Base-by-base conservation (phyloP, 2,113 vertebrate species). In the Glaucomys volans region DNA sequence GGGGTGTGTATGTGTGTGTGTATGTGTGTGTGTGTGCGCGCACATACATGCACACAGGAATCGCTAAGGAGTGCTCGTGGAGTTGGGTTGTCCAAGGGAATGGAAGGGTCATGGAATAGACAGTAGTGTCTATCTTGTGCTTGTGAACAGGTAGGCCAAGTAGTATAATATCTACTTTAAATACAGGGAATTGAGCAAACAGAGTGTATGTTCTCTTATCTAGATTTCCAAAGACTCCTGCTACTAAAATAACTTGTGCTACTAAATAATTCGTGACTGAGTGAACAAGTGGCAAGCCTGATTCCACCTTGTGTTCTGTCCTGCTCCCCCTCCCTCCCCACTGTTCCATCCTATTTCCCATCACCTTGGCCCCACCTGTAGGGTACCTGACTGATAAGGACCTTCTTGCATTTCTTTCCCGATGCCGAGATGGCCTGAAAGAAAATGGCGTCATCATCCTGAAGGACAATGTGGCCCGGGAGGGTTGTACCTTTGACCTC, bases 331-430 rank as follows among this genome's bases (percentile, higher is more conserved):
- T 93, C 9, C 69, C 40, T 37, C 16, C 18, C 52, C 75, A 47
- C 22, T 4, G 2, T 80, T 32, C 79, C 77, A 42, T 40, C 24
- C 86, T 80, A 2, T 85, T 80, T 52, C 42, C 76, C n/a, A 8
- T 86, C 95, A 89, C 81, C 76, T 85, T 74, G 87, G 64, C 42
- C 59, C 71, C 47, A 1, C 86, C 92, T 98, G 57, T 74, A 99
- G 99, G 99, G 71, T 98, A 99, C 96, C 98, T 99, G 83, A 99
- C 99, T 13, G 99, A 99, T 97, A 99, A 99, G 95, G 99, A 99
- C 96, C 99, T 99, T 92, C 98, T 99, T 96, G 98, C 98, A 26
- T 99, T 99, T 97, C 98, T 99, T 91, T 96, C 98, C 77, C 98
- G 98, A 91, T 99, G 99, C 97, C 99, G 99, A 97, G 98, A 98